phyloP scores from a whole-genome alignment of 2,113 vertebrate genomes.

The Sprattus sprattus region DNA sequence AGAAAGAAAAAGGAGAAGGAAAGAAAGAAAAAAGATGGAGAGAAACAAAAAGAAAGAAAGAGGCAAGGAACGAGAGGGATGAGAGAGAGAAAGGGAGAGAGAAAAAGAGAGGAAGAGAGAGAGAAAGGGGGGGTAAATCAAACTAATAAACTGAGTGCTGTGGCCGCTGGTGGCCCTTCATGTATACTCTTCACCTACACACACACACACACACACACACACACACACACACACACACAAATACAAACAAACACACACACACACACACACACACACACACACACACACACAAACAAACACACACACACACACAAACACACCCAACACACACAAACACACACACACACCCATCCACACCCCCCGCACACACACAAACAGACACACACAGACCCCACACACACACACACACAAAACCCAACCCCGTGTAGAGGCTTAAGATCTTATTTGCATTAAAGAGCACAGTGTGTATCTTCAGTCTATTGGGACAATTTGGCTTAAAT shows the following conservation, averaged over 20 bases:
- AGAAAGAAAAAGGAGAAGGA: neutral
- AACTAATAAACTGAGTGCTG: too few species aligned
- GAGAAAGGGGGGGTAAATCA: too few species aligned
- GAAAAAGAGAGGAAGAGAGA: too few species aligned
- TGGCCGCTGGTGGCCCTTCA: too few species aligned
- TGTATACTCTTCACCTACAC: neutral
- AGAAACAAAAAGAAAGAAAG: too few species aligned
- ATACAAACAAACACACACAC: neutral
- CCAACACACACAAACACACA: conserved; percentile 7
- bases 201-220: conserved; percentile 13
- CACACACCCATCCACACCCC: neutral
- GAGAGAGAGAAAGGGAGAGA: neutral
- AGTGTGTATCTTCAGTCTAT: neutral
- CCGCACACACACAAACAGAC: neutral
- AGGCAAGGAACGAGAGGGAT: neutral
- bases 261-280: neutral
- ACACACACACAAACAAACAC: neutral
- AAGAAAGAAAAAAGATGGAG: too few species aligned
- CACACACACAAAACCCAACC: neutral
- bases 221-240: neutral
- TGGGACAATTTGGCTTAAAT: neutral
- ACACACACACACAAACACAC: conserved; percentile 1
- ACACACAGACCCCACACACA: conserved; percentile 9
- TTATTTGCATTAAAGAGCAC: too few species aligned
- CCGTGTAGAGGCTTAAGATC: neutral